Evolutionary conservation across 1,140 invertebrate species (phyloP).

Genomic region (Danaus melanippus): DNA sequence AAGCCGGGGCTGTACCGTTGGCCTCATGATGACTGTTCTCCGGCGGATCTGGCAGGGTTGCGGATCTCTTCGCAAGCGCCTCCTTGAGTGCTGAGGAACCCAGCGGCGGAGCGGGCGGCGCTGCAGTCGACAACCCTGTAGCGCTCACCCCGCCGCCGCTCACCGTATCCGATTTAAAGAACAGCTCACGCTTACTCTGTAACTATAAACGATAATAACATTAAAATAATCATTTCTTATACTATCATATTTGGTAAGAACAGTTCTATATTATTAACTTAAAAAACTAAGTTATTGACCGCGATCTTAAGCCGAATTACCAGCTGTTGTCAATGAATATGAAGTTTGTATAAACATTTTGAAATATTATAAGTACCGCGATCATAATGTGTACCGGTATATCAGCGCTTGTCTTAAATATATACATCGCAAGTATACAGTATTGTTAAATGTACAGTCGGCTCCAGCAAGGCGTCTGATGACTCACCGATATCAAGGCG

Average conservation of each 20-base stretch:
- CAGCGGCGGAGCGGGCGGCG: conserved; percentile 54
- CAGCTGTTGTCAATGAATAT: too few species aligned
- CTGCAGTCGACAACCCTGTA: conserved; percentile 44
- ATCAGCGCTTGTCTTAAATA: conserved; percentile 23
- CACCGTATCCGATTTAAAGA: conserved; percentile 77
- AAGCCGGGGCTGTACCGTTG: conserved; percentile 38
- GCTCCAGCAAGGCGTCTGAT: conserved; percentile 39
- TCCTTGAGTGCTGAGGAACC: conserved; percentile 56
- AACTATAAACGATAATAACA: conserved; percentile 73
- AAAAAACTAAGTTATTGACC: too few species aligned
- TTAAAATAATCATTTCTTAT: too few species aligned
- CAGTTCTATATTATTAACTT: background rate
- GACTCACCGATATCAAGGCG: conserved; percentile 56
- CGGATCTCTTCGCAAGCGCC: conserved; percentile 56
- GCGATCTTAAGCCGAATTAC: too few species aligned
- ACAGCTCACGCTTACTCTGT: conserved; percentile 83
- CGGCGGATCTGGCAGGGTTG: conserved; percentile 49
- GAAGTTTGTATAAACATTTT: too few species aligned
- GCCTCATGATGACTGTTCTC: conserved; percentile 59
- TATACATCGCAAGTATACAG: conserved; percentile 11
- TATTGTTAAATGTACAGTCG: conserved; percentile 39
- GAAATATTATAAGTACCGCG: too few species aligned
- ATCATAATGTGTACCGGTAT: conserved; percentile 5
- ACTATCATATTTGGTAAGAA: background rate
- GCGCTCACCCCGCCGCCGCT: conserved; percentile 55